Evolutionary conservation across 2,888 invertebrate genomes (phyloP), one percentile per base, ranked within the genome.

Genomic region (Heterodera filipjevi): DNA sequence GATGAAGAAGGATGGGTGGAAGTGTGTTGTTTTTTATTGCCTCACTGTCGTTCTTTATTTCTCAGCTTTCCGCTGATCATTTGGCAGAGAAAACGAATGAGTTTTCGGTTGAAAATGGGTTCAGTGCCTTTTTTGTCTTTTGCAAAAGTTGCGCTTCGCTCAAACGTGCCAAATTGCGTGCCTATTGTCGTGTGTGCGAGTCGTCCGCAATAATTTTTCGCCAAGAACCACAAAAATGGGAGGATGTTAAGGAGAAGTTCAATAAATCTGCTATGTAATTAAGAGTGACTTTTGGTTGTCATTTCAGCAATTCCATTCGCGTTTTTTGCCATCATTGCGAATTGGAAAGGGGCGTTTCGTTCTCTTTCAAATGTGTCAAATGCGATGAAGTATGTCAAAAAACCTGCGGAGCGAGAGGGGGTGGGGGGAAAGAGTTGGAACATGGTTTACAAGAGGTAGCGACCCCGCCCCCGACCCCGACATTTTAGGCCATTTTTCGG

Each of bases 301-400:
- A 10, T 75, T 75, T 39, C 59, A 82, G 82, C 68, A 81, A 84
- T 68, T 66, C 80, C 77, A 81, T 85, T 74, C 74, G 76, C 30
- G 80, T 81, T 1, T 66, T 75, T n/a, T 86, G 86, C 53, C 83
- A 83, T 66, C 72, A 78, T 16, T 84, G 84, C 66, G 72, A 73
- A 8, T 16, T 27, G 49, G 66, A 83, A 16, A 72, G 66, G n/a
- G 32, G 66, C 27, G 84, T 83, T 14, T 64, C 77, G 22, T 84
- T 86, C 76, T 78, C 78, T 1, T 86, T 86, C 82, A 86, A 86
- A 70, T 86, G 86, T 71, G 74, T 82, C 19, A 64, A 53, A 22
- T 86, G 86, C 74, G 81, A 79, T 39, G 85, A 85, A 70, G 82
- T 81, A 49, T 35, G 66, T 27, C 12, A 10, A 5, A 8, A 27